Evolutionary conservation across 2,113 vertebrate species (phyloP).

Genomic region (Puffinus mauretanicus): DNA sequence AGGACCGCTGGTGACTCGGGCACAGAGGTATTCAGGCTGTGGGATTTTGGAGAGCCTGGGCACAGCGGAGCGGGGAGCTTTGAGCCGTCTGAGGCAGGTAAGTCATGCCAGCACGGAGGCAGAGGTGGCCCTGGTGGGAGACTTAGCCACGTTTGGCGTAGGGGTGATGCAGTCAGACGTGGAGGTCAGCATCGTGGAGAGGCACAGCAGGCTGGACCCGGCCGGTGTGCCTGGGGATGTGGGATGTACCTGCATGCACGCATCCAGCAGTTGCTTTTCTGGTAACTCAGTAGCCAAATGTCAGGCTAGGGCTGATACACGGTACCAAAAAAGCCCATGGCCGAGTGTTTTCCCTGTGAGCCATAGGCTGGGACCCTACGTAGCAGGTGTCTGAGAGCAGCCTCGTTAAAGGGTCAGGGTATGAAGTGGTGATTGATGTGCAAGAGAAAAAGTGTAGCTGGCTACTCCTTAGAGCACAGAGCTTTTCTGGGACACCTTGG

Average conservation of each 20-base stretch:
- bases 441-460: not conserved
- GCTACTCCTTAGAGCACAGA: not conserved
- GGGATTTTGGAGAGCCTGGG: not conserved
- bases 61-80: accelerated
- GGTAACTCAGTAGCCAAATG: not conserved
- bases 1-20: not conserved
- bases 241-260: not conserved
- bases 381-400: not conserved
- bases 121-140: not conserved
- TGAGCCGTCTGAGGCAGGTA: not conserved
- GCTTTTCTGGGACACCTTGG: not conserved
- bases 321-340: not conserved
- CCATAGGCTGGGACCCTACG: not conserved
- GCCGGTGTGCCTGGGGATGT: accelerated
- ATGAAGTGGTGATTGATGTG: not conserved
- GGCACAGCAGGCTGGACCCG: not conserved
- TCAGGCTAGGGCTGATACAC: not conserved
- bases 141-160: accelerated
- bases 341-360: not conserved
- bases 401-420: not conserved
- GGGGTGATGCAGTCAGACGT: not conserved
- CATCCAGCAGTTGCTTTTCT: not conserved
- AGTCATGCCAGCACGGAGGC: not conserved
- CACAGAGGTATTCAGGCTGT: accelerated
- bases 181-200: not conserved